Evolutionary conservation across 2,888 invertebrate species (phyloP), one percentile per base, ranked within the genome.

Genomic region (Odontocolon sp.): DNA sequence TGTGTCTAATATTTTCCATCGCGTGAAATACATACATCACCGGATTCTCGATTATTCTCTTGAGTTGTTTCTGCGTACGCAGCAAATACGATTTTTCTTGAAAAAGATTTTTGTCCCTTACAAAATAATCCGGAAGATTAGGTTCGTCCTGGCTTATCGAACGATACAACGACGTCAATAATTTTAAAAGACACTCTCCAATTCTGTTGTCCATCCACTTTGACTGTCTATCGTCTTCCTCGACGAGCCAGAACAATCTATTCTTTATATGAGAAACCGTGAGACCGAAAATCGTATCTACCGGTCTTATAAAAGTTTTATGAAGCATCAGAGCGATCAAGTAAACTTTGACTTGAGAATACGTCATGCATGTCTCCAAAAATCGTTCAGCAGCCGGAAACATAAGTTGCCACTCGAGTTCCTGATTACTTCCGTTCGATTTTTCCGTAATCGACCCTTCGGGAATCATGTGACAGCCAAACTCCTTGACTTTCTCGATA

Each of bases 341-440:
- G 84, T 94, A 94, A 70, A 95, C 93, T 75, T 95, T 92, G 47
- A 94, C 93, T 84, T 96, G 96, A 0, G 94, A 92, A 85, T 94
- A 93, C 0, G 94, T 93, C 86, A 96, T 91, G 80, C 93, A 93
- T 11, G 94, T 94, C 87, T 96, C 95, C 79, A 97, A 90, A 85
- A 94, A 95, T 21, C 94, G 92, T 88, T 96, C 96, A 0, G 95
- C 96, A 66, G 94, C 93, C 0, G 96, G 95, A 86, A 96, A 96
- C 40, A 93, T 92, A 1, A 96, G 92, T 88, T 94, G 94, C 96
- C 96, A 97, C 88, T 96, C 95, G 16, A 96, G 90, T 72, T 93
- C 92, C 56, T 93, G 92, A 31, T 93, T 92, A 0, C 92, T 91
- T 87, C 95, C 95, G 14, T 90, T 87, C 0, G 74, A 72, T 11